phyloP scores from a whole-genome alignment of 2,797 vertebrate genomes.

The Gambusia yucatana region DNA sequence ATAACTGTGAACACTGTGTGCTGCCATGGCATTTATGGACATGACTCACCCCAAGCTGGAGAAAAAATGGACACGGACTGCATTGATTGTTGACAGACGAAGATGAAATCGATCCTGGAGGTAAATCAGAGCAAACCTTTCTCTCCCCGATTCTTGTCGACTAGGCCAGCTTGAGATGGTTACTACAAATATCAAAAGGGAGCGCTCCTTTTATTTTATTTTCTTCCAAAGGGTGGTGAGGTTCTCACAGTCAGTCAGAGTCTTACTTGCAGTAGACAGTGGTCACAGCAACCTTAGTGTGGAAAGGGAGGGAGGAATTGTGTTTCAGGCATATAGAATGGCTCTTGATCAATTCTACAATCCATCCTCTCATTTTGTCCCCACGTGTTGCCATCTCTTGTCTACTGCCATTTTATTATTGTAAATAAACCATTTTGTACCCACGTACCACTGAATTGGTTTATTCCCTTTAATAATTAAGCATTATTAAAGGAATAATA shows the following conservation, averaged over 20 bases:
- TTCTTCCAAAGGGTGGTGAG: neutral
- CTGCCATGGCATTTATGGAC: slow-evolving; percentile 65
- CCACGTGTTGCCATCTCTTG: neutral
- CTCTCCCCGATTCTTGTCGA: slow-evolving; percentile 18
- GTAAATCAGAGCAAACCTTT: slow-evolving; percentile 36
- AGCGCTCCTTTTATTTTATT: neutral
- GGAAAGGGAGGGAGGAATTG: neutral
- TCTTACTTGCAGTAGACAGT: neutral
- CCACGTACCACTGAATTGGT: neutral
- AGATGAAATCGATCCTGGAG: slow-evolving; percentile 47
- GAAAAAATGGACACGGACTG: slow-evolving; percentile 13
- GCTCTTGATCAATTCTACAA: neutral
- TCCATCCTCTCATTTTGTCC: neutral
- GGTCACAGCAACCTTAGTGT: neutral
- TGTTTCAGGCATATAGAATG: neutral
- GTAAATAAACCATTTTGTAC: neutral
- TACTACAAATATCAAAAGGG: neutral
- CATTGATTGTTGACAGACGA: slow-evolving; percentile 57
- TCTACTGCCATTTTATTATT: neutral
- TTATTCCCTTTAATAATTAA: neutral
- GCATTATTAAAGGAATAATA: neutral
- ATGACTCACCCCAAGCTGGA: slow-evolving; percentile 41
- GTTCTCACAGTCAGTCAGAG: neutral
- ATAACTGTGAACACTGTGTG: slow-evolving; percentile 55
- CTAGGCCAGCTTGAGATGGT: slow-evolving; percentile 18